Evolutionary conservation across 2,888 invertebrate genomes (phyloP).

Genomic region (Cenopis cana): DNA sequence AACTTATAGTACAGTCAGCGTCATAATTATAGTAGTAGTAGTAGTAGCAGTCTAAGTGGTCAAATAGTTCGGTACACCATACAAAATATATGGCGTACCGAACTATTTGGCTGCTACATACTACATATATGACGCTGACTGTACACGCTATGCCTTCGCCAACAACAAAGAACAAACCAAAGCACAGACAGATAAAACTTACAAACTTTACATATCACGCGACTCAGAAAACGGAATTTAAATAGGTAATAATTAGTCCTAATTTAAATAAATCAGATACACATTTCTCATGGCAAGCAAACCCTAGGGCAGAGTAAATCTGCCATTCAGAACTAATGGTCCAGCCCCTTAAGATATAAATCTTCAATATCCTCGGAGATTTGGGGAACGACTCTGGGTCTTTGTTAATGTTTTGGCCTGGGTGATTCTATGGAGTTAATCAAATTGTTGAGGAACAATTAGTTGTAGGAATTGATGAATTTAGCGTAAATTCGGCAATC

Average conservation of each 20-base stretch:
- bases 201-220: too few species aligned
- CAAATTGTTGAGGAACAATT: conserved; percentile 34
- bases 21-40: too few species aligned
- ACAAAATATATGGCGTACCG: too few species aligned
- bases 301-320: conserved; percentile 45
- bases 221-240: too few species aligned
- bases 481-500: conserved; percentile 5
- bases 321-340: conserved; percentile 49
- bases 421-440: conserved; percentile 31
- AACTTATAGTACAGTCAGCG: too few species aligned
- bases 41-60: too few species aligned
- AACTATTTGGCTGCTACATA: too few species aligned
- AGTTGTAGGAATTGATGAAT: conserved; percentile 26
- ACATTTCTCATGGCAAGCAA: conserved; percentile 9
- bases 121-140: too few species aligned
- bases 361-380: conserved; percentile 47
- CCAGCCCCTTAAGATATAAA: conserved; percentile 47
- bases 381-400: conserved; percentile 36
- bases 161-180: too few species aligned
- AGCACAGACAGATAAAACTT: too few species aligned
- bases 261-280: conserved; percentile 29
- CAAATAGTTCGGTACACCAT: too few species aligned
- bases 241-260: neutral
- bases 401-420: conserved; percentile 45
- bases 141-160: too few species aligned